Evolutionary conservation across 30 jellyfish, hydroid and myxozoan species (phyloP), one percentile per base, ranked within the genome.

Genomic region (Aurelia coerulea): DNA sequence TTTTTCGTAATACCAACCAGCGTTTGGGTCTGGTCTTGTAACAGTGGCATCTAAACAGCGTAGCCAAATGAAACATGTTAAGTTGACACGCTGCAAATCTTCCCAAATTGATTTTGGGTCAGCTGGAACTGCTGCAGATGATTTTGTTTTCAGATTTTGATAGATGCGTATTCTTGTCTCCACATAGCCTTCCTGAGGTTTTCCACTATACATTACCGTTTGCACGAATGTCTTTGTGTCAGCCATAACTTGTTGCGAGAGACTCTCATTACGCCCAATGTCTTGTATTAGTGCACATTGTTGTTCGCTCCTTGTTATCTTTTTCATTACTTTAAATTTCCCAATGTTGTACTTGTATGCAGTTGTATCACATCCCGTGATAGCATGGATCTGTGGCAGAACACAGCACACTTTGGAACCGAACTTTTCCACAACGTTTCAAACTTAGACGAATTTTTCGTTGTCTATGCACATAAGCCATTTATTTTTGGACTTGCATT

Each of bases 311-410:
- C 33, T n/a, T 49, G 52, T 15, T 23, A 69, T 2, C 80, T 69
- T 69, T 35, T 69, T 69, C 29, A 69, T 31, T 62, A 69, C 58
- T 69, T 69, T 69, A 35, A 69, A 3, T 15, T 69, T 69, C n/a
- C 62, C 80, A 14, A 69, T 35, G 62, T 69, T 69, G 52, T 69
- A 69, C 62, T 69, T 69, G 80, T 69, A 69, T 69, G 80, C 80
- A 35, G 80, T 69, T 69, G 80, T 35, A 35, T 69, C 80, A 15
- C 62, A 69, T 19, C 80, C 62, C 52, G 80, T 69, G 29, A 69
- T 69, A 35, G 80, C 80, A 32, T 69, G 80, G 62, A 69, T 1
- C 62, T 69, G 58, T 35, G 62, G 80, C 29, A 69, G 80, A 35
- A 49, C 80, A 69, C 62, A 23, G 80, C 80, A 69, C 5, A 35